Evolutionary conservation across 2,888 invertebrate species (phyloP), one percentile per base, ranked within the genome.

Genomic region (Erannis defoliaria): DNA sequence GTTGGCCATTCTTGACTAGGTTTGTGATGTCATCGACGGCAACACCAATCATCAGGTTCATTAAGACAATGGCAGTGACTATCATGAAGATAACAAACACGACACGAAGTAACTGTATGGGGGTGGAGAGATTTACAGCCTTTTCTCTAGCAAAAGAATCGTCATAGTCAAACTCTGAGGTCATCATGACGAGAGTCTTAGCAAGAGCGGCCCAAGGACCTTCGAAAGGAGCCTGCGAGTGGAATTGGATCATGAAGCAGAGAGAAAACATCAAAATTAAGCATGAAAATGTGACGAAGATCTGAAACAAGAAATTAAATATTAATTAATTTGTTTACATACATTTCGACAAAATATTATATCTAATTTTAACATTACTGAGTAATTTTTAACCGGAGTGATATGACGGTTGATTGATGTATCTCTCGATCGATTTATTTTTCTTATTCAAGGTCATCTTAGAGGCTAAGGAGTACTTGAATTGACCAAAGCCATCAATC

Each of bases 101-200:
- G 9, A 42, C 0, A 2, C 35, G 53, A 0, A 54, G 46, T 18
- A 60, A 8, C 37, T 55, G 19, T 18, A 55, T 16, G 2, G 46
- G 8, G 5, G 21, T 19, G 3, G 35, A 9, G 3, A 46, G 12
- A 6, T 38, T 6, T 5, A 42, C 16, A 1, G 19, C 10, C 10
- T 49, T 8, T 14, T 10, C 42, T 43, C 14, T 14, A 1, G 23
- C n/a, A 10, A 59, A 53, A 10, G 26, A 40, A 1, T 26, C 14
- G 4, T 8, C 31, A 16, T 54, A 94, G 63, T 94, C 94, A 53
- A 93, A 94, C 67, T 94, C 94, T 40, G 94, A 93, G 1, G 93
- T 94, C 94, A 94, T 93, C 94, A 94, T 94, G 10, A 94, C 93
- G 54, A 94, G 79, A 0, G 94, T 94, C 70, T 94, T 94, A 5